phyloP scores from a whole-genome alignment of 2,888 invertebrate genomes.

The Acleris literana region DNA sequence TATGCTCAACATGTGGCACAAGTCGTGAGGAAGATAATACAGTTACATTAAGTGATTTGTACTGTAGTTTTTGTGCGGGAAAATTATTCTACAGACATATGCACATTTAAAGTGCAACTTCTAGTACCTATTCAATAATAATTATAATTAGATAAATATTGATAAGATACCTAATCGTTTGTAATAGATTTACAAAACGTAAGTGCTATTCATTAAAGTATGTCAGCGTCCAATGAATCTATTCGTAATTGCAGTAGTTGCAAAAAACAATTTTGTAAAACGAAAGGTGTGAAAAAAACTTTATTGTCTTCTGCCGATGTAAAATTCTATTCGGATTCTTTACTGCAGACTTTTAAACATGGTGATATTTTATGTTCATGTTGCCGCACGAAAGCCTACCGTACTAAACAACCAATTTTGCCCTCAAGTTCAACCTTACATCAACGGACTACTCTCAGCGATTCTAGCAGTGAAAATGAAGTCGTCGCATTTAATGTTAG shows the following conservation, averaged over 20 bases:
- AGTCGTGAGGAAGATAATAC: background rate
- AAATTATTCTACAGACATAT: slow-evolving; percentile 7
- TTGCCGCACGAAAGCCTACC: slow-evolving; percentile 1
- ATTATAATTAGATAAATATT: slow-evolving; percentile 7
- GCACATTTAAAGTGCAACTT: slow-evolving; percentile 9
- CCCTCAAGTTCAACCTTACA: too few relatives aligned
- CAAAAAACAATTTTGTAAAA: slow-evolving; percentile 2
- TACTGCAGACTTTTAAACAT: slow-evolving; percentile 4
- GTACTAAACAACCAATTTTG: too few relatives aligned
- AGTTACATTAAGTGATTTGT: background rate
- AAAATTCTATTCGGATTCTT: background rate
- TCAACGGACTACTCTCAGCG: background rate
- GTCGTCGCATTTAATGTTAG: slow-evolving; percentile 3
- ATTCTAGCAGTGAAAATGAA: slow-evolving; percentile 6
- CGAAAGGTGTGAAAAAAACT: too few relatives aligned
- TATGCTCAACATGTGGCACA: slow-evolving; percentile 2
- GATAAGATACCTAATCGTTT: slow-evolving; percentile 5
- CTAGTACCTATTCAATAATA: slow-evolving; percentile 2
- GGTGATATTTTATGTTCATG: slow-evolving; percentile 8
- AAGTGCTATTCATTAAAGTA: background rate
- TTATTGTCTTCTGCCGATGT: too few relatives aligned
- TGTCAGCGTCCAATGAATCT: slow-evolving; percentile 6
- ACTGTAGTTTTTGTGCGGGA: slow-evolving; percentile 4
- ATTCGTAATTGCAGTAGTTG: background rate
- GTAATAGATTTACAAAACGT: background rate